phyloP scores from a whole-genome alignment of 1,140 invertebrate species.

The Papilio dardanus region DNA sequence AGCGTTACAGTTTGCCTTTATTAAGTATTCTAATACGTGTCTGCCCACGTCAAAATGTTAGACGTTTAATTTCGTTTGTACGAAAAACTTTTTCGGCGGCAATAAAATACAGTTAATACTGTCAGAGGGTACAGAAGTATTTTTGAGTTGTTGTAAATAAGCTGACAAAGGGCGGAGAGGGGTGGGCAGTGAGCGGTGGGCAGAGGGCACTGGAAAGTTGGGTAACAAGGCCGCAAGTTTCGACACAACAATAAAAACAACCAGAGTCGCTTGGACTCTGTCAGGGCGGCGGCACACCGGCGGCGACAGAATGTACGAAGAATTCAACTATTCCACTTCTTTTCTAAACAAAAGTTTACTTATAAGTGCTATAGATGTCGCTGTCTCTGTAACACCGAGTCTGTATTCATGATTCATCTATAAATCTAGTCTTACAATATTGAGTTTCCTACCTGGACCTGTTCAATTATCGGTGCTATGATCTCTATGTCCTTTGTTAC shows the following conservation, averaged over 20 bases:
- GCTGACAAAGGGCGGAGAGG: background rate
- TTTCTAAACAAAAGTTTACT: background rate
- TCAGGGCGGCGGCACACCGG: background rate
- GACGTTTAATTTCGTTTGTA: background rate
- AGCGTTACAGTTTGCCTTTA: too few species aligned
- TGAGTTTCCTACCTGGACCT: background rate
- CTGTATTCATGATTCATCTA: background rate
- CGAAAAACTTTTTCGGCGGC: background rate
- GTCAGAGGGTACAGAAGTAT: background rate
- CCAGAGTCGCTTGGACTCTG: background rate
- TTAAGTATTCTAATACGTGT: too few species aligned
- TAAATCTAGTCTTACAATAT: background rate
- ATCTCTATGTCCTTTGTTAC: background rate
- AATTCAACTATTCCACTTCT: background rate
- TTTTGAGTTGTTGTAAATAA: background rate
- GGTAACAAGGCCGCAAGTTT: conserved; percentile 16
- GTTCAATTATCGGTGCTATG: background rate
- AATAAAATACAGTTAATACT: conserved; percentile 2
- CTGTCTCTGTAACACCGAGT: background rate
- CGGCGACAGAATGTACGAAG: background rate
- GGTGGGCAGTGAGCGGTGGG: background rate
- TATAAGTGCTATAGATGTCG: background rate
- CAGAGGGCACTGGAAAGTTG: conserved; percentile 1
- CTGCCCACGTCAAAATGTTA: background rate
- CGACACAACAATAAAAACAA: conserved; percentile 14